Evolutionary conservation across 1,140 invertebrate genomes (phyloP), one percentile per base, ranked within the genome.

Genomic region (Hylaeus volcanicus): DNA sequence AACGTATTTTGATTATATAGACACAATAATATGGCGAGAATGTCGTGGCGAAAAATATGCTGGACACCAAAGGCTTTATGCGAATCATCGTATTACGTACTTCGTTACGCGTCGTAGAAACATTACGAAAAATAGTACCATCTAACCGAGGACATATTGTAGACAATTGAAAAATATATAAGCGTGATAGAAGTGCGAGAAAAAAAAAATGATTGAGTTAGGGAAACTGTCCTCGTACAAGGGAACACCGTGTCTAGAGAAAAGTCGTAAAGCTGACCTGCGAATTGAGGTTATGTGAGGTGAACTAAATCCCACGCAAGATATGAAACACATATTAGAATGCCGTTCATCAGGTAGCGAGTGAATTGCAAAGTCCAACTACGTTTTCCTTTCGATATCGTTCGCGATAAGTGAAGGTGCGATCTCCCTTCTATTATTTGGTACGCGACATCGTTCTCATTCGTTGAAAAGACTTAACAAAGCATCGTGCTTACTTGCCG

Each of bases 1-100:
- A 68, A 83, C 37, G 11, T 48, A 86, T 86, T 86, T 86, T 86
- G 77, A 87, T 87, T 84, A 87, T 86, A 81, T 55, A 83, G 65
- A 86, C 39, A 81, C 64, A 82, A 83, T 79, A 51, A 79, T 86
- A 86, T 84, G 86, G 78, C 82, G 74, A 69, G 72, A 71, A 43
- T 66, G 71, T 72, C 58, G 61, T 78, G 61, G 51, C n/a, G 77
- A 82, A 77, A 82, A 86, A 48, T 87, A 77, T 86, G 82, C 73
- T 87, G 86, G 75, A 86, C 73, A 87, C 75, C 85, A 86, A 86
- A 87, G 76, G 37, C 53, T 83, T 43, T 82, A 85, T 68, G 58
- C 65, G 73, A 85, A 58, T 37, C 41, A 5, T 9, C 37, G 39
- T 12, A 5, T 48, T 15, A n/a, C 41, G 45, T 45, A 43, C 15